Evolutionary conservation across 2,113 vertebrate genomes (phyloP).

Genomic region (Aegotheles bennettii): DNA sequence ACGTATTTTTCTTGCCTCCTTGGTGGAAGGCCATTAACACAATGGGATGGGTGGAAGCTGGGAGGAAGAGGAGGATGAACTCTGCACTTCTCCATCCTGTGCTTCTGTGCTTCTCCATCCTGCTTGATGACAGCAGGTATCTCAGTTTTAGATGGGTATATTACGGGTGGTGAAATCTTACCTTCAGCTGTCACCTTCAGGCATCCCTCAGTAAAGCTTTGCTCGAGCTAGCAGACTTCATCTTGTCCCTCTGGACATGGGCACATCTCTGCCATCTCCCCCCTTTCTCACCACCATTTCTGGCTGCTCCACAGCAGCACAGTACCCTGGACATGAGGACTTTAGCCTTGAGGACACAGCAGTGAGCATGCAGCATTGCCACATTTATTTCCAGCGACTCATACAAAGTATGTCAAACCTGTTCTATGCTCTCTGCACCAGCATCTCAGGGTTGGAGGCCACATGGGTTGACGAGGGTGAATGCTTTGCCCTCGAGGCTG

Average conservation of each 20-base stretch:
- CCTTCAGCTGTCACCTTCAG: neutral
- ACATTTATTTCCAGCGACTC: neutral
- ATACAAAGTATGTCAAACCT: neutral
- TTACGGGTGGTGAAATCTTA: neutral
- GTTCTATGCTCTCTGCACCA: neutral
- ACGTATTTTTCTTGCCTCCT: neutral
- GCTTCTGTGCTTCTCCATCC: neutral
- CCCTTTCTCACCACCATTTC: neutral
- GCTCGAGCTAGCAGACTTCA: neutral
- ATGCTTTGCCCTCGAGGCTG: neutral
- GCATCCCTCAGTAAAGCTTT: neutral
- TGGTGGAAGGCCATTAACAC: neutral
- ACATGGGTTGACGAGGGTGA: neutral
- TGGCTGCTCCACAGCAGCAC: neutral
- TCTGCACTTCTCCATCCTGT: neutral
- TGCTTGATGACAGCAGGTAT: neutral
- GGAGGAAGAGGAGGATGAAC: neutral
- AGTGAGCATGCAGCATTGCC: neutral
- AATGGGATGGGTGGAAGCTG: neutral
- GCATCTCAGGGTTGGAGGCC: neutral
- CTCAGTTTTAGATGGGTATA: neutral
- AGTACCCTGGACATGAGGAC: neutral
- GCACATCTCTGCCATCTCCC: neutral
- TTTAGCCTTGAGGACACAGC: neutral
- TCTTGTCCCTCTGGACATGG: neutral